Base-by-base conservation (phyloP, 2,888 invertebrate genomes). In the Netelia melanura region DNA sequence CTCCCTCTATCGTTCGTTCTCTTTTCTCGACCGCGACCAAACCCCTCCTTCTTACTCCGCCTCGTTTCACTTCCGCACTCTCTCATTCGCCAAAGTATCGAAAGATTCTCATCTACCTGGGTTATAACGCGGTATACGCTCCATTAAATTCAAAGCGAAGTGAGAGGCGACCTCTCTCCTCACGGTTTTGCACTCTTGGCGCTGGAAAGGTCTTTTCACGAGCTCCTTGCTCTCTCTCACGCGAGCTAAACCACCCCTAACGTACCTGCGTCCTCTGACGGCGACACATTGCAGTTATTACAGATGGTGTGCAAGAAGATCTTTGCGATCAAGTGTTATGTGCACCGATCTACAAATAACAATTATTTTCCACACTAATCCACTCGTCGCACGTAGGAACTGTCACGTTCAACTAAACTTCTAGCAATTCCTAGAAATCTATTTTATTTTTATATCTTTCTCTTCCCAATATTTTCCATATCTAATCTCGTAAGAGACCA, bases 51-150 rank as follows among this genome's bases (percentile, higher is more conserved):
- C n/a, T 25, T n/a, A 54, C 25, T 17, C 30, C 30, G 30, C 8
- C 30, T 23, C 30, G 17, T 58, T 58, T 58, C 10, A 58, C 58
- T 58, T 17, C 58, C 17, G 58, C 25, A 17, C 30, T 21, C 25
- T 23, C 43, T 38, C 61, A 30, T 84, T 61, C 61, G 44, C 76
- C 78, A 75, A 81, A 79, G 78, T 70, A 85, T 85, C 85, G 81
- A 81, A 76, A 85, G 81, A 85, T 78, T 74, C 65, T 58, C 85
- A 85, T 83, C 82, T 83, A 68, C 44, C n/a, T 62, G 44, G 54
- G 43, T 72, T 72, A 65, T 62, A 61, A 61, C 65, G 56, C 64
- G 71, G 43, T 58, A 75, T 71, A 67, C 54, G 76, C 85, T 85
- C 76, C 76, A 77, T 85, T 80, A 85, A 85, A 83, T 62, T 78